Evolutionary conservation across 2,888 invertebrate genomes (phyloP), one percentile per base, ranked within the genome.

Genomic region (Microdon myrmicae): DNA sequence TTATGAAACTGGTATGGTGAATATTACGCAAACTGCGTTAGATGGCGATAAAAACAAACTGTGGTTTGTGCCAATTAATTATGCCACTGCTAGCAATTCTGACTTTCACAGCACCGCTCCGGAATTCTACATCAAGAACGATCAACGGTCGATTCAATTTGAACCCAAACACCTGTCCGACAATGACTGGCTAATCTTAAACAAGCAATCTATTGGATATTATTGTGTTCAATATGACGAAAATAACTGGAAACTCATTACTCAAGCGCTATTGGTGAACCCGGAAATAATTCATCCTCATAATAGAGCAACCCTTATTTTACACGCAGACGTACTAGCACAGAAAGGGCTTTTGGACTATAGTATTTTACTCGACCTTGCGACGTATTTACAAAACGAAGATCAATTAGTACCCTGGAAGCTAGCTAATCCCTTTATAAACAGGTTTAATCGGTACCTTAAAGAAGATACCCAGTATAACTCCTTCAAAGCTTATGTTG

Each of bases 221-320:
- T 90, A 87, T 78, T 82, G 89, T 70, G 86, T 89, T 3, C 87
- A 89, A 72, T 92, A 92, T 68, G 90, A 91, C 32, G 68, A 71
- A 0, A 73, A 74, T 0, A 90, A 90, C 73, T 92, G 90, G 90
- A 72, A 80, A 0, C 81, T 84, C 0, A 82, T 93, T 2, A 86
- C 83, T 10, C 79, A 83, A n/a, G 85, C 70, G 83, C 35, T 81
- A 87, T 83, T 84, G 8, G 79, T 83, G 2, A 83, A 82, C 4
- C 88, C 85, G 56, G 79, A 82, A 71, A 84, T 84, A 49, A 89
- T 94, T 53, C 85, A 89, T 67, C 83, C 87, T 1, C 86, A 88
- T 38, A 94, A 94, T 74, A 82, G 94, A 28, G 94, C 92, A 0
- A 93, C 96, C 74, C 81, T 96, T 29, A 81, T 97, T 8, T 90